Percentiles rank a stretch among this genome's conserved stretches.
phyloP scores from a whole-genome alignment of 2,113 vertebrate species.

The Abramis brama region DNA sequence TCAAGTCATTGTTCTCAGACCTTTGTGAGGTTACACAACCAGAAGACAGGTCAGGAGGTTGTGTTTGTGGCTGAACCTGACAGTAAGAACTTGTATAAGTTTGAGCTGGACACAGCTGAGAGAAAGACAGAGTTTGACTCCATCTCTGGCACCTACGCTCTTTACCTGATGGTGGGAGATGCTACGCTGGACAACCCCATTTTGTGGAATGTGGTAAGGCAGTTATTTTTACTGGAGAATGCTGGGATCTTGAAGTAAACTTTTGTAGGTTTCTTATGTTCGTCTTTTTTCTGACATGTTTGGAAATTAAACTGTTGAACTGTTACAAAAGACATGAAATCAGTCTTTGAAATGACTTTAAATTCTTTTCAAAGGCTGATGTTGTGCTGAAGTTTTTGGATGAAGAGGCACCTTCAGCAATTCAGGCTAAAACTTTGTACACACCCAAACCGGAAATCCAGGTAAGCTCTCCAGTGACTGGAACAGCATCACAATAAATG shows the following conservation, averaged over 20 bases:
- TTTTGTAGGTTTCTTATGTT: background rate
- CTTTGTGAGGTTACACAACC: constrained; percentile 95
- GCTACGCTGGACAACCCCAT: constrained; percentile 97
- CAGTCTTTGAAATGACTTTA: background rate
- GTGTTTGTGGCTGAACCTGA: constrained; percentile 98
- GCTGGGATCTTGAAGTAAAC: background rate
- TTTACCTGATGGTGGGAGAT: constrained; percentile 94
- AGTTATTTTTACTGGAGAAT: constrained; percentile 37
- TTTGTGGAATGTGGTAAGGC: constrained; percentile 93
- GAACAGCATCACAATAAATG: too few relatives aligned
- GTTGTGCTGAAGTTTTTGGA: constrained; percentile 93
- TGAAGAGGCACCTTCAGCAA: constrained; percentile 86
- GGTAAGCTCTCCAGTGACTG: constrained; percentile 68
- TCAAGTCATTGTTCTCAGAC: constrained; percentile 77
- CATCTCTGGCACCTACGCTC: constrained; percentile 92
- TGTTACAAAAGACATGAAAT: background rate
- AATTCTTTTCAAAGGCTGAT: constrained; percentile 82
- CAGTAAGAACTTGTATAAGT: constrained; percentile 93
- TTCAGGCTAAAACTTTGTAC: constrained; percentile 92
- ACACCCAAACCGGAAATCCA: constrained; percentile 95
- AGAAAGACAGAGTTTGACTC: constrained; percentile 94
- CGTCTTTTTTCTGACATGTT: background rate
- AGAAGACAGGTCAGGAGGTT: constrained; percentile 96
- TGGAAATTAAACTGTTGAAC: background rate
- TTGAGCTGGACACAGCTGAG: constrained; percentile 94